Evolutionary conservation across 2,888 invertebrate genomes (phyloP), one percentile per base, ranked within the genome.

Genomic region (Sinelater perroti): DNA sequence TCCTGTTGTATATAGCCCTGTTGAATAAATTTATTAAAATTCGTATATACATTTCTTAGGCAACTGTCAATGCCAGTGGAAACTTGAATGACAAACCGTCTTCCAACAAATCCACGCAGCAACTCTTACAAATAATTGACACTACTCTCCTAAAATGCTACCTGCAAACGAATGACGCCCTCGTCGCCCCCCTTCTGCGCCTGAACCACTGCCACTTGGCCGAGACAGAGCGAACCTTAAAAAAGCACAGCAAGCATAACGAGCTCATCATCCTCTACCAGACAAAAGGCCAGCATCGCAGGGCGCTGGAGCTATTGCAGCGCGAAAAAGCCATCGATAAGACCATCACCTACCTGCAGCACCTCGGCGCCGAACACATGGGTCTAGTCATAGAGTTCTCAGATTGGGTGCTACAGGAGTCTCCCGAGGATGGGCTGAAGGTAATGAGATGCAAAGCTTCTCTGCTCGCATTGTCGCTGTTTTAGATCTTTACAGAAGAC

Each of bases 91-190:
- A 78, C 40, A 76, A 76, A 72, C 72, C 76, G 1, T 70, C 70
- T 26, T 72, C 76, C 26, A 80, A 67, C 50, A 83, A 81, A 67
- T 81, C 87, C 1, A 85, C 84, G 6, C 82, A 85, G 61, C 85
- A 87, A 64, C 79, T 93, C 18, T 78, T 97, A 56, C 95, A 96
- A 77, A 91, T 98, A 51, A 96, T 99, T 57, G 99, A 99, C 75
- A 99, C 98, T 0, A 97, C 97, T 0, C 80, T 99, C 45, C 82
- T 99, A 6, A 98, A 98, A 78, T 98, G 98, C 74, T 99, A 98
- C 79, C 82, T 99, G 56, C 91, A 94, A 91, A 97, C 95, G 0
- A 97, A 98, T 75, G 97, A 98, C 79, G 95, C 95, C 0, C 81
- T 97, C 46, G 92, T 98, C 1, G 95, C 95, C 0, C 92, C 97